A percentile compares a stretch with the other conserved stretches of the same genome.
phyloP scores from a whole-genome alignment of 2,888 invertebrate species.

The Saturnia pavonia region DNA sequence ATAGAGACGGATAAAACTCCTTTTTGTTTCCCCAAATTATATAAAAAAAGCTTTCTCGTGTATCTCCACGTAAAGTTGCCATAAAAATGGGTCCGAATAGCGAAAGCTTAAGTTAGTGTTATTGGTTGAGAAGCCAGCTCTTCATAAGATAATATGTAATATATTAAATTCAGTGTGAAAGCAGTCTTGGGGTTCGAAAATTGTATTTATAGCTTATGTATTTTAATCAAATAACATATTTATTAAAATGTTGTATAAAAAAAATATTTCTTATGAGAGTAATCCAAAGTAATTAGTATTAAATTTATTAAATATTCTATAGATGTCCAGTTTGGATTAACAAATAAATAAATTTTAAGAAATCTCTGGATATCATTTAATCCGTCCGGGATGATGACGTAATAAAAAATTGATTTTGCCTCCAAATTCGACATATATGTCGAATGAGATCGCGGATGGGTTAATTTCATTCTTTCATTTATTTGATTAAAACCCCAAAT shows the following conservation, averaged over 20 bases:
- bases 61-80: background rate
- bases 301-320: no score
- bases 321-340: no score
- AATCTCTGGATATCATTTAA: background rate
- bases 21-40: conserved; percentile 1
- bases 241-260: background rate
- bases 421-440: no score
- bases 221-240: background rate
- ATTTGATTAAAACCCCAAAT: background rate
- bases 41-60: conserved; percentile 7
- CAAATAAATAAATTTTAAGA: background rate
- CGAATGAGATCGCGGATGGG: no score
- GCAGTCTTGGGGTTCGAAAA: background rate
- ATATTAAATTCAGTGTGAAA: background rate
- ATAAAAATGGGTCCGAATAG: background rate
- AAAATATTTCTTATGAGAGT: no score
- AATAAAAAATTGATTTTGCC: no score
- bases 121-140: conserved; percentile 1
- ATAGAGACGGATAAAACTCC: background rate
- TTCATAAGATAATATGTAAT: background rate
- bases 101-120: background rate
- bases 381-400: no score
- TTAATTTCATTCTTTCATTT: background rate
- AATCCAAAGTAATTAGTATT: no score
- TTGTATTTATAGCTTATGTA: background rate